Conservation (phyloP, 2,797 vertebrate genomes). For the Mionectes olivaceus region DNA sequence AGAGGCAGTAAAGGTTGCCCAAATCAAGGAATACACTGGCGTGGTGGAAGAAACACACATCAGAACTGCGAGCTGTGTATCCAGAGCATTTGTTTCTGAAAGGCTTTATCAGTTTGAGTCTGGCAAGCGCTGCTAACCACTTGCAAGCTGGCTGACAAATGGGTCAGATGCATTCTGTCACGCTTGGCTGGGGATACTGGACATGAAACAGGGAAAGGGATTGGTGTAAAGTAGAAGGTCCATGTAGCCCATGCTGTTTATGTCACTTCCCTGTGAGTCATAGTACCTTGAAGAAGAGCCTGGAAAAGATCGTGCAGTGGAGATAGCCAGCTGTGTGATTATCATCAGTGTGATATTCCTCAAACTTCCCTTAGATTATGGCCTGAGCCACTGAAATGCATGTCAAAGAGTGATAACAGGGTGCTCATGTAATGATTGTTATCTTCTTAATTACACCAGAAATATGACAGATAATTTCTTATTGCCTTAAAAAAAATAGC, state of each 20-base stretch:
- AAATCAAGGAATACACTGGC: background rate
- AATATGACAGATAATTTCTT: background rate
- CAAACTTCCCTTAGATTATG: background rate
- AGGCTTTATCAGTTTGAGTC: background rate
- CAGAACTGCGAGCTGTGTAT: background rate
- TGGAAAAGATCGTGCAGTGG: background rate
- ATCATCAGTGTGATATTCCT: background rate
- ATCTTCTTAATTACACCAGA: background rate
- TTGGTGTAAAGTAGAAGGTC: conserved; percentile 10
- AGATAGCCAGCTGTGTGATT: background rate
- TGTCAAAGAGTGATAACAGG: background rate
- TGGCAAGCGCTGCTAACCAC: conserved; percentile 8
- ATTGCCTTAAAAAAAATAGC: background rate
- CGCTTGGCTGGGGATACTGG: background rate
- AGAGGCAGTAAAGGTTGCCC: background rate
- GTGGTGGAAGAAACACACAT: background rate
- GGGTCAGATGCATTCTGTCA: conserved; percentile 24
- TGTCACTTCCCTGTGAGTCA: conserved; percentile 46
- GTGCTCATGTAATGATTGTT: background rate
- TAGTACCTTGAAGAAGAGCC: background rate
- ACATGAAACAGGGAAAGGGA: conserved; percentile 24
- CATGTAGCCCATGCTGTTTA: conserved; percentile 15
- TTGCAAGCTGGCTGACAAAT: conserved; percentile 8
- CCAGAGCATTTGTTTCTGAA: background rate
- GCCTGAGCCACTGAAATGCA: background rate